A percentile compares a stretch with the other conserved stretches of the same genome.
Conservation (phyloP, 2,888 invertebrate genomes). For the Eupeodes latifasciatus region DNA sequence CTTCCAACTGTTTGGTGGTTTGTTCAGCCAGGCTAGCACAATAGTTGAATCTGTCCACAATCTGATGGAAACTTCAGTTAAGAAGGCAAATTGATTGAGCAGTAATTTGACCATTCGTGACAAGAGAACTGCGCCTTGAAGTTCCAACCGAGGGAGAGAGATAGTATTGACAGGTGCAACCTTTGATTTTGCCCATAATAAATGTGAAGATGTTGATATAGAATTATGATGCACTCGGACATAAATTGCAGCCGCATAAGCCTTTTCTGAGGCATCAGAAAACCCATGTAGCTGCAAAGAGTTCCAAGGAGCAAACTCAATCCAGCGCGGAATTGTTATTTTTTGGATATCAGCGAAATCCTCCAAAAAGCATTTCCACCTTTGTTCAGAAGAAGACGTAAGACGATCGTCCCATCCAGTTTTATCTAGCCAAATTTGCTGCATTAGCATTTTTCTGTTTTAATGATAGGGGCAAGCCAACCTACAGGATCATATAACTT, state of each 20-base stretch:
- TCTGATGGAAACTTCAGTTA: background rate
- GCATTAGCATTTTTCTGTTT: slow-evolving; percentile 3
- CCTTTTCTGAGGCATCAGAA: background rate
- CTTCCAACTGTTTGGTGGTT: slow-evolving; percentile 38
- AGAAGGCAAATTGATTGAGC: background rate
- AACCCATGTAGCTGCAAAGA: background rate
- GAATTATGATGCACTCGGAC: too few relatives aligned
- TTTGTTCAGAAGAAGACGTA: background rate
- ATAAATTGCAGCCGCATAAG: too few relatives aligned
- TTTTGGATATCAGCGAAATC: background rate
- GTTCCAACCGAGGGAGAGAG: slow-evolving; percentile 39
- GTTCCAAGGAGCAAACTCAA: background rate
- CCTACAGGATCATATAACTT: slow-evolving; percentile 49
- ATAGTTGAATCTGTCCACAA: slow-evolving; percentile 36
- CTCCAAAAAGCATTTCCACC: background rate
- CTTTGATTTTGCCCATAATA: slow-evolving; percentile 21
- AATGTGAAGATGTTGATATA: too few relatives aligned
- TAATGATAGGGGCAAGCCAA: slow-evolving; percentile 26
- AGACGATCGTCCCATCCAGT: background rate
- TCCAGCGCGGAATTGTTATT: background rate
- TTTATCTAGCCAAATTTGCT: background rate
- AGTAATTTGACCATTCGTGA: slow-evolving; percentile 17
- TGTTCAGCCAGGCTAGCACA: slow-evolving; percentile 30
- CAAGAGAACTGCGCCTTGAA: slow-evolving; percentile 43
- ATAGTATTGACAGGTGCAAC: slow-evolving; percentile 47